phyloP scores from a whole-genome alignment of 2,113 vertebrate species.

The Spermophilus dauricus region DNA sequence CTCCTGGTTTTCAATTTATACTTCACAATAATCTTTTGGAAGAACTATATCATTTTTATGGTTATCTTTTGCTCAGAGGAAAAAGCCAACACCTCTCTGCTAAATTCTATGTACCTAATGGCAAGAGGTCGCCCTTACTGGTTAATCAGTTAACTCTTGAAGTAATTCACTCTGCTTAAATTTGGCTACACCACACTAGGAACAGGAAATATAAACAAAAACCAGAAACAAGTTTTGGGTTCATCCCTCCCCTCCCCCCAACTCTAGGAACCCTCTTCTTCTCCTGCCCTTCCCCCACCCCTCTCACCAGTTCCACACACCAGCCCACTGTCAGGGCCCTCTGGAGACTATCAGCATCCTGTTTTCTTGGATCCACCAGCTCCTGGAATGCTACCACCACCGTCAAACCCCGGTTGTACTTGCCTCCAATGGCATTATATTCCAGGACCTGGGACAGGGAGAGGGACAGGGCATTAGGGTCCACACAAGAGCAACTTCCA shows the following conservation, averaged over 20 bases:
- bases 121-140: background rate
- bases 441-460: constrained; percentile 88
- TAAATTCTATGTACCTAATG: background rate
- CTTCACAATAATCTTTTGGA: background rate
- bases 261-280: too few relatives aligned
- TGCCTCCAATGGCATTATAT: constrained; percentile 94
- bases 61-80: background rate
- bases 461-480: background rate
- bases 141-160: background rate
- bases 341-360: constrained; percentile 86
- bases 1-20: background rate
- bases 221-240: background rate
- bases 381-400: constrained; percentile 91
- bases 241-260: background rate
- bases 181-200: background rate
- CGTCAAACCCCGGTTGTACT: constrained; percentile 94
- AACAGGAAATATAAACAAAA: background rate
- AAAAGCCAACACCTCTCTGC: background rate
- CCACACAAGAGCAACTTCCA: background rate
- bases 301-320: constrained; percentile 96
- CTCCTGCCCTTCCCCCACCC: fast-evolving
- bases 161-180: background rate
- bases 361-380: constrained; percentile 87
- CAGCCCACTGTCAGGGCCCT: constrained; percentile 94
- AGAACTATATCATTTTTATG: background rate